Conservation (phyloP, 1,140 invertebrate species). For the Choristoneura fumiferana region DNA sequence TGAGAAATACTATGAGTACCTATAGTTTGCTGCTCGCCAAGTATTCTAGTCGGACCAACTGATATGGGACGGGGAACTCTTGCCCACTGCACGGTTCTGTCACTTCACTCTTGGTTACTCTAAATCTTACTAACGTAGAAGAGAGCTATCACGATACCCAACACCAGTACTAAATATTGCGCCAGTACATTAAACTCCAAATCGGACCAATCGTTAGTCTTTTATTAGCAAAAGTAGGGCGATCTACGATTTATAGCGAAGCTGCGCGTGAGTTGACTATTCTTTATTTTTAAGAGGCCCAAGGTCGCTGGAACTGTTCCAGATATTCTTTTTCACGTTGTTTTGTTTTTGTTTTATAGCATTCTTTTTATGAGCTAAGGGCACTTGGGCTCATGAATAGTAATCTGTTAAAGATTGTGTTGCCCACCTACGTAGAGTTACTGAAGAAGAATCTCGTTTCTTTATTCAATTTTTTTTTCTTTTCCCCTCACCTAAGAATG, state of each 20-base stretch:
- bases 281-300: constrained; percentile 46
- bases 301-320: constrained; percentile 69
- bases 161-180: constrained; percentile 10
- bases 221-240: constrained; percentile 47
- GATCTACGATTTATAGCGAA: constrained; percentile 45
- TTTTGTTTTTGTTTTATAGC: constrained; percentile 14
- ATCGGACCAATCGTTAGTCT: constrained; percentile 29
- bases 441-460: no score
- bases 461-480: no score
- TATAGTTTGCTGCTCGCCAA: no score
- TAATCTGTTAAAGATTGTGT: not conserved
- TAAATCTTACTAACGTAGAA: no score
- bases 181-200: constrained; percentile 7
- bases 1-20: no score
- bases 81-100: no score
- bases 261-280: constrained; percentile 46
- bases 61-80: no score
- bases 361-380: not conserved
- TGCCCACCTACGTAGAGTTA: constrained; percentile 3
- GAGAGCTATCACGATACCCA: no score
- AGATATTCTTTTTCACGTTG: constrained; percentile 39
- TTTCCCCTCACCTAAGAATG: no score
- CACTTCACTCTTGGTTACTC: no score
- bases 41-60: no score
- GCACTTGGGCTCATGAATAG: not conserved